These are phyloP conservation scores for Protophormia terraenovae DNA, from an alignment of 2,888 invertebrate genomes.

Conservation along the genomic window DNA sequence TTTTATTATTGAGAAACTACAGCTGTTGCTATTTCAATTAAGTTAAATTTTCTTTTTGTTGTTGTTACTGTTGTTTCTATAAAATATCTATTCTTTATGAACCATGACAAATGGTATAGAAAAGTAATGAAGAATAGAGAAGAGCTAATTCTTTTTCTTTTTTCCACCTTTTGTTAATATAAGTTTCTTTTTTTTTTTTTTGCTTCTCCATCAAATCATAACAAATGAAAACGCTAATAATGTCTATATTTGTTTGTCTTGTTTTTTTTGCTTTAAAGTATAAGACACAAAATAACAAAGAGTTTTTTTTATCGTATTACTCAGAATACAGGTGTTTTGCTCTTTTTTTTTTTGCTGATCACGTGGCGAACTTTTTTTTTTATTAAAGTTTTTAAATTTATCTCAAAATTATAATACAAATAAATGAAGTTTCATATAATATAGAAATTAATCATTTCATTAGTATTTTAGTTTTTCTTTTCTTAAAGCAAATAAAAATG, in stretches of 20 bases:
- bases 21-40: constrained; percentile 26
- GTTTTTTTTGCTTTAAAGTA: not conserved
- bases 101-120: constrained; percentile 53
- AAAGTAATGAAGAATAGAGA: constrained; percentile 33
- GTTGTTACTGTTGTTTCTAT: constrained; percentile 16
- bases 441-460: no score
- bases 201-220: not conserved
- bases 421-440: no score
- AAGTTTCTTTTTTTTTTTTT: constrained; percentile 6
- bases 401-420: no score
- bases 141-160: constrained; percentile 23
- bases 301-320: not conserved
- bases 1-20: constrained; percentile 30
- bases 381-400: not conserved
- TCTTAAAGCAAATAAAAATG: no score
- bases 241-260: not conserved
- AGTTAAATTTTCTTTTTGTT: not conserved
- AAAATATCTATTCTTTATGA: constrained; percentile 54
- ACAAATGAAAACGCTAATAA: constrained; percentile 15
- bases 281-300: not conserved
- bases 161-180: constrained; percentile 4
- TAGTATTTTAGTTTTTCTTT: no score
- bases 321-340: not conserved
- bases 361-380: constrained; percentile 11
- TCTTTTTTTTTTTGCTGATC: not conserved